Percentiles rank a stretch among this genome's conserved stretches.
Evolutionary conservation across 2,888 invertebrate species (phyloP).

Genomic region (Apocheima hispidaria): DNA sequence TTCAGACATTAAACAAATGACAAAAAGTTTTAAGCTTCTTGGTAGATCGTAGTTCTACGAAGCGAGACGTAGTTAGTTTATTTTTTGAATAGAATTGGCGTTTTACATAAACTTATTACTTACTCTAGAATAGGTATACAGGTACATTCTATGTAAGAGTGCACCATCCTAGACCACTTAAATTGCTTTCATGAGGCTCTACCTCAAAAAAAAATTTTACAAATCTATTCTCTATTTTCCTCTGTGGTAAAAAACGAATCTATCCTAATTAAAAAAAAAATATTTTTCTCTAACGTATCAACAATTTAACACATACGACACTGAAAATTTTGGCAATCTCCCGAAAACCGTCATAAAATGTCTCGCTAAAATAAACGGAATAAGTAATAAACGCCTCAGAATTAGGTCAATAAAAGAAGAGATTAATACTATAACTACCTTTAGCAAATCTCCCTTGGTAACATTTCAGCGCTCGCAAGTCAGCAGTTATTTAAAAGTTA

Average conservation of each 20-base stretch:
- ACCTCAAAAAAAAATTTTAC: too few species aligned
- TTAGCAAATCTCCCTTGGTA: conserved; percentile 46
- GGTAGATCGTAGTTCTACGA: too few species aligned
- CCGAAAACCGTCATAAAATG: conserved; percentile 67
- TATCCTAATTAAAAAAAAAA: conserved; percentile 28
- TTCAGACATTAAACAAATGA: too few species aligned
- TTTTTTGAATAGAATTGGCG: too few species aligned
- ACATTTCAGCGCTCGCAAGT: conserved; percentile 47
- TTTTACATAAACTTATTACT: too few species aligned
- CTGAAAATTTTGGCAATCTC: conserved; percentile 58
- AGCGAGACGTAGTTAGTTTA: too few species aligned
- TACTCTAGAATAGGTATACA: too few species aligned
- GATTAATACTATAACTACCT: conserved; percentile 57
- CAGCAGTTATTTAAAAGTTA: conserved; percentile 35
- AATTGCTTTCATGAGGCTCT: too few species aligned
- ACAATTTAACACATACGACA: conserved; percentile 43
- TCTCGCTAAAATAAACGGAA: conserved; percentile 64
- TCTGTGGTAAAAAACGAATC: conserved; percentile 24
- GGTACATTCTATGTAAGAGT: too few species aligned
- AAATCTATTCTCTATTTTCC: too few species aligned
- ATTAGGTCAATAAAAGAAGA: conserved; percentile 65
- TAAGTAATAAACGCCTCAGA: conserved; percentile 61
- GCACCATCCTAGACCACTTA: too few species aligned
- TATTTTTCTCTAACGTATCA: conserved; percentile 40
- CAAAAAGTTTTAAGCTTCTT: too few species aligned